Evolutionary conservation across 1,140 invertebrate species (phyloP), one percentile per base, ranked within the genome.

Genomic region (Idris sp.): DNA sequence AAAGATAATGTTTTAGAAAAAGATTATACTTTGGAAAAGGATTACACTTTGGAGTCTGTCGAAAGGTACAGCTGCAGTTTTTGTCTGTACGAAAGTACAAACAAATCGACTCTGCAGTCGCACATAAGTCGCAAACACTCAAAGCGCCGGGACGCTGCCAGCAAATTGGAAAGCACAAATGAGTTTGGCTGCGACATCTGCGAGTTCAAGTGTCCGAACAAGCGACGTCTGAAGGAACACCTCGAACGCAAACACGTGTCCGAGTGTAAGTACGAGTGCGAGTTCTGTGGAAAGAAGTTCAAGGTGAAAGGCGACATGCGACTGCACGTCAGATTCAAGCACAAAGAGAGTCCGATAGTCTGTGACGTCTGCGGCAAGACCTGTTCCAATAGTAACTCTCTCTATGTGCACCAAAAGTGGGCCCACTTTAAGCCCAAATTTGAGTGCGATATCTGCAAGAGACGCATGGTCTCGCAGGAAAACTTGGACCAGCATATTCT

Each of bases 361-460:
- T 96, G 94, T 76, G 83, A 89, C 19, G 77, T 91, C 0, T 94
- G 93, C 77, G 86, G 89, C 0, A 93, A 94, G 67, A 25, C 81
- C 0, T 86, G 86, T 30, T 65, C 83, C 25, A 87, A 88, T 36
- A 84, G 78, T 11, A 83, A 85, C 6, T 87, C 85, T 0, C 67
- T 88, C 0, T 87, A 88, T 40, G 86, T 88, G 0, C 86, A 87
- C 28, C 82, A 86, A 11, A 87, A 87, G n/a, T 88, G 85, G 86
- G 86, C 86, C 0, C 86, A 88, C 15, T 87, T 81, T 30, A 87
- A 88, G 18, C 86, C 86, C 0, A 85, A 87, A 30, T 88, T 77
- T 28, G 86, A 87, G 36, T 88, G 86, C 35, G 69, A 74, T 0
- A 85, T 87, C 31, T 88, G 86, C 41, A 84, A 86, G 11, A 59